Evolutionary conservation across 2,113 vertebrate species (phyloP), one percentile per base, ranked within the genome.

Genomic region (Heteronetta atricapilla): DNA sequence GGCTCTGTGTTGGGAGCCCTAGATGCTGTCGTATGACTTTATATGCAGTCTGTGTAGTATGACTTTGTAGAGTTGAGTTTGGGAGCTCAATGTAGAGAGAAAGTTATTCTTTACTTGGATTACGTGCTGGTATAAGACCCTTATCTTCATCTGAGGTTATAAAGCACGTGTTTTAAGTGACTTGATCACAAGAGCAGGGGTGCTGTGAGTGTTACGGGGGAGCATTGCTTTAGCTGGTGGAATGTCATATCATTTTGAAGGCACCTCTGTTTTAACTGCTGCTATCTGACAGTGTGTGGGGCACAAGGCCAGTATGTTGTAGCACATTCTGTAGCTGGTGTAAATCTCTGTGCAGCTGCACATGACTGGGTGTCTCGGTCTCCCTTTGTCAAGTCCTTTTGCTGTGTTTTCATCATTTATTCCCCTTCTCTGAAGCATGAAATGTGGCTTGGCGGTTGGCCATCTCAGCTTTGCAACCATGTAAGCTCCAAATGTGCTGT

Each of bases 391-490:
- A 93, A 96, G 63, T 82, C 89, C 90, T 92, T 96, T 95, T 96
- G 88, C 83, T 86, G 84, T 62, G 94, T 92, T 96, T 95, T 95
- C 88, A 94, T 93, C 96, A 85, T 95, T 96, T 95, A 96, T 97
- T 96, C 70, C 92, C 70, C 67, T 97, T 92, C 95, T 95, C 86
- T 96, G 96, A 95, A 96, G 96, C 95, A 93, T 97, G 93, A 97
- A 97, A 95, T 96, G 93, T 59, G 92, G 67, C 50, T 93, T 97
- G 95, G 96, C 95, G 1, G 88, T 91, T 63, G 8, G 96, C 96
- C 96, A 96, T 82, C 83, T 92, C 94, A 52, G 93, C 86, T 97
- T 96, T 92, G 81, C 81, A 77, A 10, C 82, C 88, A 7, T 93
- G 68, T 94, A 93, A 97, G 94, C 96, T 97, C 76, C 86, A 95